Percentiles rank a stretch among this genome's conserved stretches.
Evolutionary conservation across 2,113 vertebrate genomes (phyloP).

Genomic region (Sturnus vulgaris): DNA sequence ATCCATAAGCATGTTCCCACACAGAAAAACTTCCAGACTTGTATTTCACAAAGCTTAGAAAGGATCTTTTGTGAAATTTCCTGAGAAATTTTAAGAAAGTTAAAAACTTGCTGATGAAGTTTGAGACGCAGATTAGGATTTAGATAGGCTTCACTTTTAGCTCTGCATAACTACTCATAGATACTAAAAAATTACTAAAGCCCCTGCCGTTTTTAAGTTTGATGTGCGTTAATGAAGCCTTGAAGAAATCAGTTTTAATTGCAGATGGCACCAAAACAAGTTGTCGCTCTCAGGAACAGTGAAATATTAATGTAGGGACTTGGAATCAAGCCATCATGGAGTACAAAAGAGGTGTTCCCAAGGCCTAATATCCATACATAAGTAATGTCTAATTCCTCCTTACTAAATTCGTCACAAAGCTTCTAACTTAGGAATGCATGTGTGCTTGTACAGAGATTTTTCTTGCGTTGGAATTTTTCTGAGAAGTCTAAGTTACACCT

Average conservation of each 20-base stretch:
- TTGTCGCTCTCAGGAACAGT: neutral
- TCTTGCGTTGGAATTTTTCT: neutral
- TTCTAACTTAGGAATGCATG: neutral
- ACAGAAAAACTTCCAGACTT: slow-evolving; percentile 1
- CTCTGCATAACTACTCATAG: neutral
- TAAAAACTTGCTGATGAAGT: neutral
- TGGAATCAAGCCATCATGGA: neutral
- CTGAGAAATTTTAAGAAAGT: slow-evolving; percentile 9
- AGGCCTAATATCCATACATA: neutral
- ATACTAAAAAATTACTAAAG: neutral
- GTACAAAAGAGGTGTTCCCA: neutral
- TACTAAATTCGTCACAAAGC: neutral
- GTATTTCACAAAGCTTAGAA: neutral
- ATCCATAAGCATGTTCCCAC: slow-evolving; percentile 52
- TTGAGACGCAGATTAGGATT: neutral
- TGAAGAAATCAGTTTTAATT: neutral
- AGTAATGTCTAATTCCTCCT: neutral
- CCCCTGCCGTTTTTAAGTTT: neutral
- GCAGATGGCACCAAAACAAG: neutral
- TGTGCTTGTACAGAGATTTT: neutral
- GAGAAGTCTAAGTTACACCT: neutral
- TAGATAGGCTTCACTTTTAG: neutral
- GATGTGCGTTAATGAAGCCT: neutral
- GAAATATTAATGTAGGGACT: neutral
- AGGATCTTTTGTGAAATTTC: neutral